These are phyloP conservation scores for Nannobrachium achirus DNA, from an alignment of 2,113 vertebrate genomes.

Conservation along the genomic window DNA sequence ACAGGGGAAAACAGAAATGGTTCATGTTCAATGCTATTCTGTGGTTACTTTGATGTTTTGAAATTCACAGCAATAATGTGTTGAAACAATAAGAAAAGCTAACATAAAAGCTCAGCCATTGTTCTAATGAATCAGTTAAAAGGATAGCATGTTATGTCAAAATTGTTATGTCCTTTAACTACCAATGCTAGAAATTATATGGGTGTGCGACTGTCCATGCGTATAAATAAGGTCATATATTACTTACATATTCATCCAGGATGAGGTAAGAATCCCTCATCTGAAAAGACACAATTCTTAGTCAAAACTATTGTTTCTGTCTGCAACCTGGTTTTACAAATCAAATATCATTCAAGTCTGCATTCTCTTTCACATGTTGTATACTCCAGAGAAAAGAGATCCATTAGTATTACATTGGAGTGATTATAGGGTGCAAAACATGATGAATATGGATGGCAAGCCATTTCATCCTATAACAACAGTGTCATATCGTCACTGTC, in stretches of 20 bases:
- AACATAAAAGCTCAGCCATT: neutral
- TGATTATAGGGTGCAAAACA: too few relatives aligned
- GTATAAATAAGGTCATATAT: conserved; percentile 3
- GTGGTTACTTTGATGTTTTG: conserved; percentile 16
- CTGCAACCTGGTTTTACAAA: neutral
- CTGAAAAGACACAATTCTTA: conserved; percentile 71
- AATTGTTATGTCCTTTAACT: too few relatives aligned
- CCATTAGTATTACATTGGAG: too few relatives aligned
- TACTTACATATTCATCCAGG: conserved; percentile 97
- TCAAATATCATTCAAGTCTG: neutral
- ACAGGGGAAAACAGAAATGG: neutral
- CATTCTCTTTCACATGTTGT: too few relatives aligned
- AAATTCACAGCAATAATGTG: conserved; percentile 9
- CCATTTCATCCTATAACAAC: too few relatives aligned
- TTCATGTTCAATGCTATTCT: neutral
- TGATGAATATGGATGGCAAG: too few relatives aligned
- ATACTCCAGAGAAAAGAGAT: too few relatives aligned
- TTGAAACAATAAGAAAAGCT: neutral
- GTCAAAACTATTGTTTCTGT: neutral
- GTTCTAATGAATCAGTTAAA: too few relatives aligned
- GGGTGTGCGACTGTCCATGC: too few relatives aligned
- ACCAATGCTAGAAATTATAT: too few relatives aligned
- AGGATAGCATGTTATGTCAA: too few relatives aligned
- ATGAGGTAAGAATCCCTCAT: conserved; percentile 98
- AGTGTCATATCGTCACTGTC: too few relatives aligned